Percentiles rank a stretch among this genome's conserved stretches.
phyloP scores from a whole-genome alignment of 2,113 vertebrate species.

The Orcinus orca region DNA sequence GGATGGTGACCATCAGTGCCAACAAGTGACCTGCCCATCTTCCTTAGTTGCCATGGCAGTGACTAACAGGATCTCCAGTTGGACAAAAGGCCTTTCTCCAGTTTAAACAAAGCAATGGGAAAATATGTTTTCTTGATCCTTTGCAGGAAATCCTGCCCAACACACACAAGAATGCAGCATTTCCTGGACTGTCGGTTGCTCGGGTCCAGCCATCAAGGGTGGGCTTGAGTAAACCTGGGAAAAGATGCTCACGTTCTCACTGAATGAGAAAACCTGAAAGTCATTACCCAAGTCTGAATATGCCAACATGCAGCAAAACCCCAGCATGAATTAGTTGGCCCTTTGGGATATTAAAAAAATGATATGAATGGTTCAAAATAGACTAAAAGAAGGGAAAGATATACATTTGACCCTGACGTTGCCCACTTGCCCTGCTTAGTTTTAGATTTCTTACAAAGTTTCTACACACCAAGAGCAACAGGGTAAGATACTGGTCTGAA shows the following conservation, averaged over 20 bases:
- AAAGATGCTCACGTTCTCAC: neutral
- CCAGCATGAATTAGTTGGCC: neutral
- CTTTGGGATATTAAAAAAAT: neutral
- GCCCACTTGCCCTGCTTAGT: neutral
- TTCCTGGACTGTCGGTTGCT: conserved; percentile 69
- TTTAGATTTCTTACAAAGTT: neutral
- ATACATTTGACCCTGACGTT: neutral
- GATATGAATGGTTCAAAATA: neutral
- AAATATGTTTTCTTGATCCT: conserved; percentile 85
- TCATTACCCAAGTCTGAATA: neutral
- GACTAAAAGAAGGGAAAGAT: neutral
- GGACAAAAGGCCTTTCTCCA: conserved; percentile 73
- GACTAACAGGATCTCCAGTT: conserved; percentile 62
- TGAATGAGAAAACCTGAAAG: neutral
- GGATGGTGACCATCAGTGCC: conserved; percentile 51
- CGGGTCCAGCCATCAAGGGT: neutral
- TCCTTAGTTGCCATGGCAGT: conserved; percentile 74
- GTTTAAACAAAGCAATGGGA: conserved; percentile 78
- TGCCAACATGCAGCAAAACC: neutral
- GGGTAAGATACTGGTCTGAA: neutral
- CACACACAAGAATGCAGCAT: conserved; percentile 67
- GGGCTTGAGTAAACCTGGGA: neutral
- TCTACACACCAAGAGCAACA: neutral
- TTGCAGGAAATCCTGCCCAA: conserved; percentile 86
- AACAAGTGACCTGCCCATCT: conserved; percentile 66